Percentiles rank a stretch among this genome's conserved stretches.
Evolutionary conservation across 2,888 invertebrate genomes (phyloP).

Genomic region (Kuschelorhynchus macadamiae): DNA sequence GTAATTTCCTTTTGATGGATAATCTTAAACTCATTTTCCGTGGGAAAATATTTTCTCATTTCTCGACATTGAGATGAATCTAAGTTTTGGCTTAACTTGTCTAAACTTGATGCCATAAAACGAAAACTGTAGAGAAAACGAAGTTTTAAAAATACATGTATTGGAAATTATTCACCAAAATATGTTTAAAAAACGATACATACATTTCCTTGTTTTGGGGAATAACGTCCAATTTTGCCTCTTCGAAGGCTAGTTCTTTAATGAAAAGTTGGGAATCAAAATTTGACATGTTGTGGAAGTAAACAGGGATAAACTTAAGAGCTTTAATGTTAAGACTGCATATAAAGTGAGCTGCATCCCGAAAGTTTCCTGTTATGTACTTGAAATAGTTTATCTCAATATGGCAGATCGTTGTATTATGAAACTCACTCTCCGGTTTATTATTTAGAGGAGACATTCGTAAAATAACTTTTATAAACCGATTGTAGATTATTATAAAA

Average conservation of each 20-base stretch:
- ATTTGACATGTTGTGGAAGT: conserved; percentile 57
- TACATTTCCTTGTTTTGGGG: conserved; percentile 58
- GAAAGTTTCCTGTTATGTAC: conserved; percentile 54
- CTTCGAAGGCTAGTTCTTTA: conserved; percentile 46
- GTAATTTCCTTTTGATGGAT: background rate
- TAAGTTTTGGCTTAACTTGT: conserved; percentile 14
- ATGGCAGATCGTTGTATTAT: too few species aligned
- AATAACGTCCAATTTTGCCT: conserved; percentile 50
- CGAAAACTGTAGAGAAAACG: conserved; percentile 15
- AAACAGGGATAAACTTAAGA: conserved; percentile 55
- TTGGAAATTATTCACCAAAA: conserved; percentile 7
- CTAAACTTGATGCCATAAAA: conserved; percentile 2
- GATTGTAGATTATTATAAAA: too few species aligned
- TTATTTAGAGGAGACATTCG: too few species aligned
- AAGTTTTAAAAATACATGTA: conserved; percentile 3
- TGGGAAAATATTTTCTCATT: too few species aligned
- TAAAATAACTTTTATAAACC: too few species aligned
- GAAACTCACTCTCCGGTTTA: too few species aligned
- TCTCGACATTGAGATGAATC: background rate
- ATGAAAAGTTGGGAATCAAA: conserved; percentile 58
- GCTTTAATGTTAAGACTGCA: conserved; percentile 60
- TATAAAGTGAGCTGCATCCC: conserved; percentile 52
- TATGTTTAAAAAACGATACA: conserved; percentile 54
- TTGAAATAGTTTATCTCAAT: too few species aligned
- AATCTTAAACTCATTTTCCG: background rate